These are phyloP conservation scores for Recurvirostra avosetta DNA, from an alignment of 2,113 vertebrate species.

Conservation along the genomic window DNA sequence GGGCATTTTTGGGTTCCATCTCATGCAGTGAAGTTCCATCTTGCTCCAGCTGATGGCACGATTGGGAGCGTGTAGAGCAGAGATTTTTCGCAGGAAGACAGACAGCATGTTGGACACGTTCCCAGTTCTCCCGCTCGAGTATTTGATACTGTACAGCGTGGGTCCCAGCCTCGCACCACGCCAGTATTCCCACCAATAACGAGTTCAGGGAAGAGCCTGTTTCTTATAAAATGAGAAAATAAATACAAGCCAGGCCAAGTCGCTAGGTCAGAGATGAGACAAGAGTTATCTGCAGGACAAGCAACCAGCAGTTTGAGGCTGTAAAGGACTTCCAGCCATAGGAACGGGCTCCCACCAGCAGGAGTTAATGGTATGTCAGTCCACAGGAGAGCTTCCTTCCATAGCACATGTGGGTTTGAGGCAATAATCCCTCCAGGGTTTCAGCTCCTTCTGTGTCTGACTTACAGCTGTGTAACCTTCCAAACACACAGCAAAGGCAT, in stretches of 20 bases:
- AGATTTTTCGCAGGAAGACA: not conserved
- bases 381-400: conserved; percentile 18
- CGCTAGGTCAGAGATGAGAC: conserved; percentile 3
- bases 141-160: not conserved
- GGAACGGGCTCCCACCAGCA: conserved; percentile 40
- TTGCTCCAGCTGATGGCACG: conserved; percentile 11
- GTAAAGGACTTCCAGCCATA: not conserved
- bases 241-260: not conserved
- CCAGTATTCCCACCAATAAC: not conserved
- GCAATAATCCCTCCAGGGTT: conserved; percentile 10
- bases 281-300: not conserved
- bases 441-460: not conserved
- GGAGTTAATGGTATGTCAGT: conserved; percentile 20
- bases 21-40: not conserved
- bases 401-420: not conserved
- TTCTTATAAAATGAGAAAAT: conserved; percentile 33
- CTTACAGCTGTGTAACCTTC: conserved; percentile 51
- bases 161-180: not conserved
- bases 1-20: rapidly evolving
- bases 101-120: not conserved
- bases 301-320: not conserved
- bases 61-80: not conserved
- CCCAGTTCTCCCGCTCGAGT: not conserved
- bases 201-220: not conserved
- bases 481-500: conserved; percentile 26